Evolutionary conservation across 2,888 invertebrate species (phyloP).

Genomic region (Eulithis testata): DNA sequence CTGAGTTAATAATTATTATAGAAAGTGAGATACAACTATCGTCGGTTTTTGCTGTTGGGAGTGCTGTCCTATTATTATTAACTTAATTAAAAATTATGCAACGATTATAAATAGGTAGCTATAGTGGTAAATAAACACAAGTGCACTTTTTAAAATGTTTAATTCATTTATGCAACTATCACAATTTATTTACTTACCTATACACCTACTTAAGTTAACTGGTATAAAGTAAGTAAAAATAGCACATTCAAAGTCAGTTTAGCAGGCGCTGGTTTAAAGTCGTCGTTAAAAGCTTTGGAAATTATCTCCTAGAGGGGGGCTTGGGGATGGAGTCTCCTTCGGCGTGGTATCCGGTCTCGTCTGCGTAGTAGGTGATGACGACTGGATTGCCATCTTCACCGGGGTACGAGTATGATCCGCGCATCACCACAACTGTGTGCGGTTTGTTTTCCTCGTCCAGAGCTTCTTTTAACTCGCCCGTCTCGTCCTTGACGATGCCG

Average conservation of each 20-base stretch:
- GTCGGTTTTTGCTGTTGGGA: no score
- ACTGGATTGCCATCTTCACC: slow-evolving; percentile 83
- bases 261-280: slow-evolving; percentile 5
- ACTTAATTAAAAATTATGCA: no score
- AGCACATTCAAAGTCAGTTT: slow-evolving; percentile 20
- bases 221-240: not conserved
- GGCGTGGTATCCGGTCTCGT: slow-evolving; percentile 87
- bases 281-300: slow-evolving; percentile 5
- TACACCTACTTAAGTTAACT: slow-evolving; percentile 7
- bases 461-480: slow-evolving; percentile 71
- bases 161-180: slow-evolving; percentile 2
- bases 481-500: slow-evolving; percentile 79
- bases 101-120: no score
- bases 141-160: not conserved
- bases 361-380: slow-evolving; percentile 83
- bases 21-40: no score
- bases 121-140: not conserved
- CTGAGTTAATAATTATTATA: no score
- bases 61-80: no score
- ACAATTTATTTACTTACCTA: slow-evolving; percentile 7
- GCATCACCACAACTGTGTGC: slow-evolving; percentile 81
- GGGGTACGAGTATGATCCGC: slow-evolving; percentile 85
- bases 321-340: slow-evolving; percentile 86
- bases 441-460: slow-evolving; percentile 85
- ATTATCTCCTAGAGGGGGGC: slow-evolving; percentile 62